Base-by-base conservation (phyloP, 2,113 vertebrate species). In the Haemorhous mexicanus region DNA sequence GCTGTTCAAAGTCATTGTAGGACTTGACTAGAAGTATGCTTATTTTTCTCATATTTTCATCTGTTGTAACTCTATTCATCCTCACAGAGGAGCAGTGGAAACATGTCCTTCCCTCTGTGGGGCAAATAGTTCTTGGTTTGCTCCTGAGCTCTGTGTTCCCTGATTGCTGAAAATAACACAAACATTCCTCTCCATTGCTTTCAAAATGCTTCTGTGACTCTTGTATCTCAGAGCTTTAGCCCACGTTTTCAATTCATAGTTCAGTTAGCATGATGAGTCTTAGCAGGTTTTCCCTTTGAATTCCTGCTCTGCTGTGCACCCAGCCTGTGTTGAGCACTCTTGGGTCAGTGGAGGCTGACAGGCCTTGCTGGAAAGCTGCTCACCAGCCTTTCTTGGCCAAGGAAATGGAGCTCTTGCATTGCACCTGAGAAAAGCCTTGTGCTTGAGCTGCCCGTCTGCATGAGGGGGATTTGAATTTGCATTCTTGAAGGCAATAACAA, bases 271-370 rank as follows among this genome's bases (percentile, higher is more conserved):
- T 18, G 5, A 58, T 62, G 77, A 62, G 11, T 84, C 87, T 62
- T 67, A 87, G 17, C 35, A 87, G 21, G 4, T 63, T 81, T 87
- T 84, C 32, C 55, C 23, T 67, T 66, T 69, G 39, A 55, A 58
- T 84, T 87, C 46, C 24, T 74, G 2, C 55, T 78, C 33, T 2
- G 1, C 9, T 4, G 0, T 21, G 30, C 13, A 24, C 13, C 26
- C 43, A 16, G 39, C 19, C 24, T 49, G 26, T 64, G 43, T 4
- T 9, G 4, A 59, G 49, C 0, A 0, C 22, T 66, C 37, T 41
- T 59, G 43, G 24, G 26, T 66, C 1, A 2, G 53, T 50, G 47
- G 9, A 55, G 41, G 30, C 39, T 81, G n/a, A 30, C 46, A 56
- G 22, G 24, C 15, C 28, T 22, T 44, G 35, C 5, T 50, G n/a